Conservation (phyloP, 2,888 invertebrate species). For the Drosophila atroscutellata region DNA sequence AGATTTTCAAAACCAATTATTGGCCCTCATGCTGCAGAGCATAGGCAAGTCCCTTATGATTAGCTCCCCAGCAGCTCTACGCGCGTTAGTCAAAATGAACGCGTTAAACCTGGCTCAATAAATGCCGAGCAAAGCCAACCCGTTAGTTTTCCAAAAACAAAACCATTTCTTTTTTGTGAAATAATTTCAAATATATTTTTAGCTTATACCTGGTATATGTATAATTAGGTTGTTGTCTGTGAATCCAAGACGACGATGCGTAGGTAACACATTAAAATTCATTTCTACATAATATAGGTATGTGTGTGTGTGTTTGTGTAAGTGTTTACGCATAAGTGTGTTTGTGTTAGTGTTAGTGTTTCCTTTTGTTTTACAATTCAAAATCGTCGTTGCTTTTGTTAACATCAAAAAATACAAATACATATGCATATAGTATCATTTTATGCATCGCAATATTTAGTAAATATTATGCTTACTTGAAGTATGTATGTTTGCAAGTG, state of each 20-base stretch:
- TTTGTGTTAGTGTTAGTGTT: constrained; percentile 8
- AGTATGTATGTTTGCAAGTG: constrained; percentile 30
- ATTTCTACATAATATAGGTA: constrained; percentile 67
- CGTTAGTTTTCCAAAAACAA: background rate
- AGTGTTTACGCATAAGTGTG: constrained; percentile 11
- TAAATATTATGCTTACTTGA: constrained; percentile 49
- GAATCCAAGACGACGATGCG: constrained; percentile 67
- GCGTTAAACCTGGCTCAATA: background rate
- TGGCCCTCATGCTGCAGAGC: constrained; percentile 98
- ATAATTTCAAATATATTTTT: constrained; percentile 75
- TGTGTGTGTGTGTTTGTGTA: constrained; percentile 26
- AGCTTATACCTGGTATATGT: constrained; percentile 71
- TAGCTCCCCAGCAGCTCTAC: constrained; percentile 88
- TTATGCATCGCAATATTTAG: constrained; percentile 44
- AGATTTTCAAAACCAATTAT: constrained; percentile 32
- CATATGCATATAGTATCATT: constrained; percentile 20
- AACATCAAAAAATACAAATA: constrained; percentile 56
- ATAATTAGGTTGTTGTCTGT: constrained; percentile 67
- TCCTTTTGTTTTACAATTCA: constrained; percentile 53
- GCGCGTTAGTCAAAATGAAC: background rate
- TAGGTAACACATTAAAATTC: constrained; percentile 76
- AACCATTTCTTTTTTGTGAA: constrained; percentile 58
- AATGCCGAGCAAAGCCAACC: background rate
- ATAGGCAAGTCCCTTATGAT: constrained; percentile 94
- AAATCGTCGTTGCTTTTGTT: constrained; percentile 57